phyloP scores from a whole-genome alignment of 2,113 vertebrate species.

The Ammospiza caudacuta region DNA sequence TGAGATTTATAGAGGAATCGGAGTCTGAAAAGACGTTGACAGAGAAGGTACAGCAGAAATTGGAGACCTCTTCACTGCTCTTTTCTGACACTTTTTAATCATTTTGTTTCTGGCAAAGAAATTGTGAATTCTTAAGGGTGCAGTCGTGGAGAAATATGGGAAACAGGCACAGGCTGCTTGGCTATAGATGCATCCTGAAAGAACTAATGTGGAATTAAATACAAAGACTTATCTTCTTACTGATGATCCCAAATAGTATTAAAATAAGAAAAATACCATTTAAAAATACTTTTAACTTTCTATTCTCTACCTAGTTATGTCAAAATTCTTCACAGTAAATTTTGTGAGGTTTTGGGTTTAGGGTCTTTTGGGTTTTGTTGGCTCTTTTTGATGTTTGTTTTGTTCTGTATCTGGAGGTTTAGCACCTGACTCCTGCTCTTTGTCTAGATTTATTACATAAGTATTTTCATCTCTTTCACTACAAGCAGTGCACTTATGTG shows the following conservation, averaged over 20 bases:
- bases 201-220: not conserved
- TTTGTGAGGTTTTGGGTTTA: not conserved
- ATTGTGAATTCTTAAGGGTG: not conserved
- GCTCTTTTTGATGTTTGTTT: not conserved
- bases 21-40: not conserved
- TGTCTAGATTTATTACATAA: not conserved
- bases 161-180: not conserved
- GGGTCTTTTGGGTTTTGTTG: not conserved
- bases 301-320: not conserved
- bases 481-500: not conserved
- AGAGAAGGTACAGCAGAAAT: slow-evolving; percentile 30
- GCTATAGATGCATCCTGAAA: not conserved
- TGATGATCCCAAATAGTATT: not conserved
- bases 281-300: not conserved
- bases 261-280: not conserved
- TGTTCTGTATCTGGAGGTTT: not conserved
- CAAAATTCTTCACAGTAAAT: not conserved
- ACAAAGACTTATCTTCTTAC: not conserved
- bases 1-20: slow-evolving; percentile 32
- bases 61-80: slow-evolving; percentile 34
- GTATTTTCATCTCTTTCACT: not conserved
- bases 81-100: slow-evolving; percentile 32
- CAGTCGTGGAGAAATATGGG: not conserved
- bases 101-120: not conserved
- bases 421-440: not conserved